These are phyloP conservation scores for Bungarus multicinctus DNA, from an alignment of 2,113 vertebrate species.

Conservation along the genomic window DNA sequence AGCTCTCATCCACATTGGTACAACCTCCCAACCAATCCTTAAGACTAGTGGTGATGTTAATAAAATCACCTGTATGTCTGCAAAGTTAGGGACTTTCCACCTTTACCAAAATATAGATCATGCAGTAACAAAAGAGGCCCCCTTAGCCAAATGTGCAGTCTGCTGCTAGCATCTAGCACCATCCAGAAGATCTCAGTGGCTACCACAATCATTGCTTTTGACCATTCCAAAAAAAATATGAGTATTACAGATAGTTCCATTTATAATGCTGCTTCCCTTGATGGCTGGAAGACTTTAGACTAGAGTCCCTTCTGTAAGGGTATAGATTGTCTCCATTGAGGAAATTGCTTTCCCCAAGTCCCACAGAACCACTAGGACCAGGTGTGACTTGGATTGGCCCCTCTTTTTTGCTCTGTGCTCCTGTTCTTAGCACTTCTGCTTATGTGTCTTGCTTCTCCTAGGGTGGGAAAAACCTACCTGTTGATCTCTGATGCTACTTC, in stretches of 20 bases:
- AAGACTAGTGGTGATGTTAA: too few species aligned
- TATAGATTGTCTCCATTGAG: background rate
- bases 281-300: background rate
- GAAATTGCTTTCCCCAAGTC: background rate
- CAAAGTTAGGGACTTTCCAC: too few species aligned
- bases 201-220: too few species aligned
- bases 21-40: too few species aligned
- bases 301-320: background rate
- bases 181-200: too few species aligned
- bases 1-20: too few species aligned
- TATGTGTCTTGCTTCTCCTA: background rate
- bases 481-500: background rate
- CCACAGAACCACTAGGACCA: background rate
- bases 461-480: background rate
- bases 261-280: background rate
- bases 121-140: too few species aligned
- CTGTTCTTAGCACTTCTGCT: background rate
- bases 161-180: too few species aligned
- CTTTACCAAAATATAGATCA: too few species aligned
- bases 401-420: background rate
- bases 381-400: background rate
- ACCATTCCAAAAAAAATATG: background rate
- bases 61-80: too few species aligned
- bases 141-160: too few species aligned
- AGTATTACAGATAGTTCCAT: background rate